Base-by-base conservation (phyloP, 1,140 invertebrate genomes). In the Paraescarpia echinospica region DNA sequence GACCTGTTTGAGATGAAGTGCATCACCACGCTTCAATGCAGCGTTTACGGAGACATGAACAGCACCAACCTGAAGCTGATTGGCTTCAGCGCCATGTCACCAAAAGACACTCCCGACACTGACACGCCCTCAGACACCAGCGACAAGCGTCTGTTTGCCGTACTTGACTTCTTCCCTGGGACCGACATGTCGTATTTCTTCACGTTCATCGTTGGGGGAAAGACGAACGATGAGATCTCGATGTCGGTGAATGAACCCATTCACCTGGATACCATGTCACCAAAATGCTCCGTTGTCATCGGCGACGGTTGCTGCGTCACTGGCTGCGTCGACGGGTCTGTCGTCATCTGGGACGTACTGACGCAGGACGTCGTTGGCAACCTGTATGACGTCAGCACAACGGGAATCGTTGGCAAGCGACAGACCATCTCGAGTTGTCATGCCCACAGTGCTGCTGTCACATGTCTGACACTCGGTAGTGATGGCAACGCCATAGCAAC, bases 31-130 rank as follows among this genome's bases (percentile, higher is more conserved):
- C 91, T 93, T 31, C 41, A 91, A 34, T 93, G 92, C 41, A 93
- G 89, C 92, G 91, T 93, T 90, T 91, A 91, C 34, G 90, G 92
- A 8, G 34, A 41, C 31, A 93, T 93, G 92, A 89, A 93, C 92
- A 18, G 35, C 34, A 41, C 31, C n/a, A 93, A 91, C 91, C 51
- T 93, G 33, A 41, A 51, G 34, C 41, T 93, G 33, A 33, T 91
- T n/a, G 92, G 92, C 35, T 93, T 93, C 59, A 48, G 33, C 34
- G 91, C 34, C 91, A 91, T 91, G 91, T 34, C 35, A 48, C 41
- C 34, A 91, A 51, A 91, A 91, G 91, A 33, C 12, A 51, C 31
- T n/a, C 33, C 33, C 22, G 35, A 35, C n/a, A 35, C 89, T 5
- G 35, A 34, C 8, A 90, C 33, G 35, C 35, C 4, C 89, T 77